Percentiles rank a stretch among this genome's conserved stretches.
Conservation (phyloP, 2,888 invertebrate genomes). For the Dryomyza anilis region DNA sequence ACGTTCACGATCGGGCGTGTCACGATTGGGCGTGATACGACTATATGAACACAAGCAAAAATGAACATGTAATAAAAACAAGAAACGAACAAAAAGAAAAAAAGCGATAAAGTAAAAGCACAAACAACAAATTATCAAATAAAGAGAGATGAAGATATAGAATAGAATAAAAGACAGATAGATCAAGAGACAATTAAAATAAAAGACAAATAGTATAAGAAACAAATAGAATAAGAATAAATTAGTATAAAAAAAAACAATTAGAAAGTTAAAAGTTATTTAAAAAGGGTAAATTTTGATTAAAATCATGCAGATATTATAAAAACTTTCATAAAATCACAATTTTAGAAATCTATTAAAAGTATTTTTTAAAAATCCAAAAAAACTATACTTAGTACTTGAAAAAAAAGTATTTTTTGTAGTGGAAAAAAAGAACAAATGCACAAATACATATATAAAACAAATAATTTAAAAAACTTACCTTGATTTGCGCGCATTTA, state of each 20-base stretch:
- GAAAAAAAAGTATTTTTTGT: too few relatives aligned
- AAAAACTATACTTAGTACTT: too few relatives aligned
- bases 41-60: too few relatives aligned
- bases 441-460: background rate
- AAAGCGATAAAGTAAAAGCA: constrained; percentile 10
- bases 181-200: background rate
- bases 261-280: background rate
- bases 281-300: background rate
- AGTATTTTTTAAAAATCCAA: too few relatives aligned
- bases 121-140: background rate
- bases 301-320: too few relatives aligned
- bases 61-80: constrained; percentile 41
- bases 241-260: background rate
- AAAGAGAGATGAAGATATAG: background rate
- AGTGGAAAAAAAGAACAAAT: background rate
- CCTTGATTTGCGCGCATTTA: constrained; percentile 61
- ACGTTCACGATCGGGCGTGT: constrained; percentile 79
- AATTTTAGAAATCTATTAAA: too few relatives aligned
- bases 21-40: constrained; percentile 83
- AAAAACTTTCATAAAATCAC: too few relatives aligned
- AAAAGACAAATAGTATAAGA: background rate
- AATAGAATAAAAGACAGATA: background rate
- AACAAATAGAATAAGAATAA: background rate
- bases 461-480: constrained; percentile 40
- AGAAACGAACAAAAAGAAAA: constrained; percentile 35